Evolutionary conservation across 2,797 vertebrate species (phyloP), one percentile per base, ranked within the genome.

Genomic region (Ficedula albicollis): DNA sequence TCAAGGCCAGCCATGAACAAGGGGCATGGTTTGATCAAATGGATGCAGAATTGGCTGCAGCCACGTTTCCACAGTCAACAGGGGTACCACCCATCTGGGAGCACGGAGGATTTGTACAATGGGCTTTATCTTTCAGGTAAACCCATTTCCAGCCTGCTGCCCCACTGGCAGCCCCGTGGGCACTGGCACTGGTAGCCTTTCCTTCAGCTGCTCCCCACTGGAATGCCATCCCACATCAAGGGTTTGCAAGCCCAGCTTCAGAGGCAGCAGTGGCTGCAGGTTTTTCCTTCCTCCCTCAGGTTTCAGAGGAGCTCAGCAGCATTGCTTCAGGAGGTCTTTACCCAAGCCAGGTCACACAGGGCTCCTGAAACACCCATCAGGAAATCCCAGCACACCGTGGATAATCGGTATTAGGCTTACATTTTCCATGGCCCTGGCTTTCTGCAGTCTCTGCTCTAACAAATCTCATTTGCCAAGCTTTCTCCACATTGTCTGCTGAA

Each of bases 391-490:
- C 91, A 80, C 76, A 54, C 68, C 84, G 27, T 80, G 90, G 92
- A 95, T 80, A 93, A 96, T 89, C 0, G 0, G 34, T 13, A 70
- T 91, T 79, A 83, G 81, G 81, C 68, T 95, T 49, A 39, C 69
- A 91, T 74, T 89, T 92, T 84, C 64, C 87, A 85, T 13, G 64
- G 89, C 72, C 64, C 75, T 41, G 78, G 32, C 89, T 96, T 74
- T 77, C 75, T 83, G 84, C 93, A 67, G 81, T 64, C 91, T 77
- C 82, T 95, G 67, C 79, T 64, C 72, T 46, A 87, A 85, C 91
- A 93, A 95, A 96, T 95, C 89, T 59, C 6, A 1, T 93, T 89
- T 92, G 89, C 83, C 89, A 95, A 83, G 96, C 93, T 72, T 70
- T 67, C 49, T 52, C 76, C 0, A 0, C 91, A 43, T 80, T 93